Conservation (phyloP, 2,888 invertebrate genomes). For the Zygogramma bicolorata region DNA sequence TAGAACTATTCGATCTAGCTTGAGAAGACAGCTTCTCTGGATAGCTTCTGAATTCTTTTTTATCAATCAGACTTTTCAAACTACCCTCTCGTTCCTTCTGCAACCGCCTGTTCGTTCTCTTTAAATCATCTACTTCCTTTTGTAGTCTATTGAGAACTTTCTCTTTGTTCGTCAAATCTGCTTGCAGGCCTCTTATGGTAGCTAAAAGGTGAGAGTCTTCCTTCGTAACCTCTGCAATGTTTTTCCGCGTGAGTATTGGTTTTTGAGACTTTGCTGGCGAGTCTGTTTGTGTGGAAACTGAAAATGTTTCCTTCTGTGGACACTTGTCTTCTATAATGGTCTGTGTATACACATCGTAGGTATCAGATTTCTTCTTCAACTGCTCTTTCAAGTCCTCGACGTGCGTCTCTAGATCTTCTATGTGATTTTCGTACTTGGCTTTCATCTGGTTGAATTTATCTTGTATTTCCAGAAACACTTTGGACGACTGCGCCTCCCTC, state of each 20-base stretch:
- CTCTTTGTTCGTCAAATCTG: constrained; percentile 81
- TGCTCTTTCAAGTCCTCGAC: constrained; percentile 75
- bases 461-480: constrained; percentile 79
- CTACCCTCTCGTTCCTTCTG: constrained; percentile 81
- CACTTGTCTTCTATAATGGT: constrained; percentile 56
- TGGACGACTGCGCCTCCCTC: constrained; percentile 79
- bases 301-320: constrained; percentile 60
- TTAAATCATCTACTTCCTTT: constrained; percentile 81
- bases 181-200: constrained; percentile 82
- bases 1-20: constrained; percentile 56
- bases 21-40: constrained; percentile 63
- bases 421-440: constrained; percentile 80
- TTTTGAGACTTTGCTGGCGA: constrained; percentile 32
- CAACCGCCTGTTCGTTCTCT: constrained; percentile 80
- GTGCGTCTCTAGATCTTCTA: constrained; percentile 79
- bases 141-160: constrained; percentile 76
- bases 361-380: constrained; percentile 62
- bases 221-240: constrained; percentile 68
- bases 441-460: constrained; percentile 83
- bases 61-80: constrained; percentile 64
- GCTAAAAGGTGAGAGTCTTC: constrained; percentile 84
- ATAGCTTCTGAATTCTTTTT: constrained; percentile 59
- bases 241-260: constrained; percentile 28
- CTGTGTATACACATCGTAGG: constrained; percentile 66
- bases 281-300: constrained; percentile 58